Percentiles rank a stretch among this genome's conserved stretches.
Conservation (phyloP, 2,888 invertebrate species). For the Ennomos quercinarius region DNA sequence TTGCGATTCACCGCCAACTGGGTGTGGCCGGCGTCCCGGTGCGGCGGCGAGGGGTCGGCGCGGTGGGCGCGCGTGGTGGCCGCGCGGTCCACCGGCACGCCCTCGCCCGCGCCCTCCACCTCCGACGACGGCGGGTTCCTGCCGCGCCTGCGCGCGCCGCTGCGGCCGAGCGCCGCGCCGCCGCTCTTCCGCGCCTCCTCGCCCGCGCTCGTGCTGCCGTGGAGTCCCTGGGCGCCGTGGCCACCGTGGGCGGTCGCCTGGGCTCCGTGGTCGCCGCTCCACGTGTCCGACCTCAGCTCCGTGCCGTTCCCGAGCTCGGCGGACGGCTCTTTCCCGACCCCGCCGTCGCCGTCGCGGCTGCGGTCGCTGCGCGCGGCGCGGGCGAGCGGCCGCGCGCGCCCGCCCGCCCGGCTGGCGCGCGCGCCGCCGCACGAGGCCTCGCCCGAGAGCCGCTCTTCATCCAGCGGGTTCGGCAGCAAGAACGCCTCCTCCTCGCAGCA, state of each 20-base stretch:
- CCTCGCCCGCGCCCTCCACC: slow-evolving; percentile 80
- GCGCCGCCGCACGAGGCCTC: slow-evolving; percentile 91
- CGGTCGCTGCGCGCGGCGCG: slow-evolving; percentile 87
- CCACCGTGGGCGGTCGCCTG: slow-evolving; percentile 88
- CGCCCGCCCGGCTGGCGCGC: slow-evolving; percentile 85
- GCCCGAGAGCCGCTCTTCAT: slow-evolving; percentile 94
- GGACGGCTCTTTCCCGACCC: slow-evolving; percentile 91
- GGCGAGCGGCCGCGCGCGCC: slow-evolving; percentile 82
- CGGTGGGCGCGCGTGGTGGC: slow-evolving; percentile 56
- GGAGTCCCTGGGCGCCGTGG: slow-evolving; percentile 86
- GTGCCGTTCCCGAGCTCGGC: slow-evolving; percentile 92
- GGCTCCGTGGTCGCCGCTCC: slow-evolving; percentile 90
- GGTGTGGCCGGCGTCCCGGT: slow-evolving; percentile 91
- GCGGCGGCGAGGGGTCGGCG: slow-evolving; percentile 73
- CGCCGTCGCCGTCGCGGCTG: slow-evolving; percentile 88
- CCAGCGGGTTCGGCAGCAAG: slow-evolving; percentile 96
- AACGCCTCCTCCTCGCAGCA: slow-evolving; percentile 94
- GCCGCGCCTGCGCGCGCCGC: slow-evolving; percentile 81
- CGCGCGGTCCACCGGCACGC: slow-evolving; percentile 64
- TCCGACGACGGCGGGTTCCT: slow-evolving; percentile 95
- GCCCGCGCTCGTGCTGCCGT: slow-evolving; percentile 72
- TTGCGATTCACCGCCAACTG: slow-evolving; percentile 87
- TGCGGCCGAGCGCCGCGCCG: slow-evolving; percentile 87
- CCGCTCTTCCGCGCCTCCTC: slow-evolving; percentile 78
- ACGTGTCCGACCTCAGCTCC: slow-evolving; percentile 95